These are phyloP conservation scores for Drosophila ohnishii DNA, from an alignment of 1,140 invertebrate genomes.

Conservation along the genomic window DNA sequence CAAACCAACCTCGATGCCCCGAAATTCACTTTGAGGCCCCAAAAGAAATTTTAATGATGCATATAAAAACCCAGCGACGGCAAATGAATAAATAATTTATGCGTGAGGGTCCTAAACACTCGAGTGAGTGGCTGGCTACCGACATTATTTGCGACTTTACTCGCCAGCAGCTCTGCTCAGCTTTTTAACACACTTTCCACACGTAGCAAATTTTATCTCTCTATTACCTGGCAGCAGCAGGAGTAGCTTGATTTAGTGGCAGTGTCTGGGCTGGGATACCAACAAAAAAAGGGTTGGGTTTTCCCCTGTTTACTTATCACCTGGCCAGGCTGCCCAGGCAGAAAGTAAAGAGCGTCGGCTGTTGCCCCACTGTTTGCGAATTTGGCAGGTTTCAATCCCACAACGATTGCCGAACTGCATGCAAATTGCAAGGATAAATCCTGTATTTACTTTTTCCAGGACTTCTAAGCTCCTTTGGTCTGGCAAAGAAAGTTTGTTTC, in stretches of 20 bases:
- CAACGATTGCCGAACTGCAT: conserved; percentile 50
- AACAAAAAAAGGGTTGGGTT: conserved; percentile 20
- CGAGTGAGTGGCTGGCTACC: conserved; percentile 17
- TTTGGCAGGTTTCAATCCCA: conserved; percentile 56
- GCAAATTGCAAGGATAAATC: conserved; percentile 35
- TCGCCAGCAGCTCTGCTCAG: conserved; percentile 8
- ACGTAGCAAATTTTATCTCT: conserved; percentile 79
- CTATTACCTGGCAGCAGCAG: conserved; percentile 59
- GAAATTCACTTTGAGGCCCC: conserved; percentile 40
- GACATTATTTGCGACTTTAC: conserved; percentile 61
- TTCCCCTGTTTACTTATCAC: conserved; percentile 68
- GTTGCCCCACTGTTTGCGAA: conserved; percentile 58
- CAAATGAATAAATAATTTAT: conserved; percentile 82
- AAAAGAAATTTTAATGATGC: conserved; percentile 68
- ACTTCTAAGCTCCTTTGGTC: conserved; percentile 1
- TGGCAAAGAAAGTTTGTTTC: neutral
- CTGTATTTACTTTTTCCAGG: neutral
- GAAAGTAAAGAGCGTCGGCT: conserved; percentile 30
- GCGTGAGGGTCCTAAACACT: conserved; percentile 49
- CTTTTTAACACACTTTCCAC: conserved; percentile 49
- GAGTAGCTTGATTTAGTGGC: conserved; percentile 42
- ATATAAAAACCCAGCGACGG: conserved; percentile 56
- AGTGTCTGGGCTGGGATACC: conserved; percentile 10
- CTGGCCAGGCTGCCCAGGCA: conserved; percentile 45
- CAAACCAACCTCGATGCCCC: neutral